Evolutionary conservation across 2,888 invertebrate genomes (phyloP).

Genomic region (Polia nebulosa): DNA sequence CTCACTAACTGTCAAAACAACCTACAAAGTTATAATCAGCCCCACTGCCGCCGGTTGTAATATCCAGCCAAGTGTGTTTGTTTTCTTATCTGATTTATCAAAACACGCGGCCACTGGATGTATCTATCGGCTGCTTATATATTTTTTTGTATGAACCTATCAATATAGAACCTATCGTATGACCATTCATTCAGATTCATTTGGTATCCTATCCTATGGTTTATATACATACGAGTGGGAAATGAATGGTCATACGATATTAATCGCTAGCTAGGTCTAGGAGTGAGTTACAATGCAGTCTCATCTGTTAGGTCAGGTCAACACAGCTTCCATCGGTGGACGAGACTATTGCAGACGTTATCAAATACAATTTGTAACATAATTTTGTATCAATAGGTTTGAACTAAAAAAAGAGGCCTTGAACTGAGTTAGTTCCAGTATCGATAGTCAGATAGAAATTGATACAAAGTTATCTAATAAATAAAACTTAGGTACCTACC

Average conservation of each 20-base stretch:
- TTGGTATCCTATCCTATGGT: no score
- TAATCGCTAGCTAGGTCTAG: no score
- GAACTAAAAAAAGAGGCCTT: neutral
- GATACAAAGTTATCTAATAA: no score
- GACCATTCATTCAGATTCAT: no score
- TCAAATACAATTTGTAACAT: neutral
- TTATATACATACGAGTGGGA: no score
- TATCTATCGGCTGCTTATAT: neutral
- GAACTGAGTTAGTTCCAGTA: neutral
- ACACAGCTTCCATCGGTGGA: neutral
- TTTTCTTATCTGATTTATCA: slow-evolving; percentile 23
- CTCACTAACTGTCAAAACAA: neutral
- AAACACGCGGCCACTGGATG: neutral
- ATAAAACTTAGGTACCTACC: no score
- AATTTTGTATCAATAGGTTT: slow-evolving; percentile 6
- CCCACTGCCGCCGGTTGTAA: slow-evolving; percentile 11
- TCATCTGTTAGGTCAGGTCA: slow-evolving; percentile 8
- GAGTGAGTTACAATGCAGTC: neutral
- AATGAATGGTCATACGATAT: neutral
- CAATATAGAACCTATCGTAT: no score
- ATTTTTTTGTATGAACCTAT: no score
- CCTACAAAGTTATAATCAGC: neutral
- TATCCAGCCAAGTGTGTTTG: slow-evolving; percentile 17
- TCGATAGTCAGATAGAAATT: slow-evolving; percentile 11
- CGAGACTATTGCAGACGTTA: neutral